phyloP scores from a whole-genome alignment of 2,888 invertebrate genomes.

The Synergus laeviventris region DNA sequence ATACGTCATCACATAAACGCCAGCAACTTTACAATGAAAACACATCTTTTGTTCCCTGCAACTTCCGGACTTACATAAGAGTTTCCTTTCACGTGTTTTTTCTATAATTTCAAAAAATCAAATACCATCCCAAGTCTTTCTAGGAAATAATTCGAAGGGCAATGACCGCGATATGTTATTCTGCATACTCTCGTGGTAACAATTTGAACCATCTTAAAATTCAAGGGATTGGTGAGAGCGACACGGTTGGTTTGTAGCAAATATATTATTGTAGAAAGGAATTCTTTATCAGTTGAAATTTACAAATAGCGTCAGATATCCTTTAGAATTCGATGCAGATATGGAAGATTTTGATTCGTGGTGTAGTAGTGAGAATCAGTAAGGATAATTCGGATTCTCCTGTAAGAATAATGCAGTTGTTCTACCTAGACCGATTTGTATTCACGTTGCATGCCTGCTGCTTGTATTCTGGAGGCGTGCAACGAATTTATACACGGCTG shows the following conservation, averaged over 20 bases:
- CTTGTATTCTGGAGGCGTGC: constrained; percentile 46
- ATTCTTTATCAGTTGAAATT: neutral
- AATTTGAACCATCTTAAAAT: neutral
- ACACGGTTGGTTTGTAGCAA: neutral
- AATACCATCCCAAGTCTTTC: neutral
- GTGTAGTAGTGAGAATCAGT: neutral
- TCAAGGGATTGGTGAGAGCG: neutral
- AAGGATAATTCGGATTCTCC: constrained; percentile 22
- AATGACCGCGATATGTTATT: neutral
- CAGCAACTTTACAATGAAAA: neutral
- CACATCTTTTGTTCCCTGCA: neutral
- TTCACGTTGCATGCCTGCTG: constrained; percentile 50
- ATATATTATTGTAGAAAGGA: too few species aligned
- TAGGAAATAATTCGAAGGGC: neutral
- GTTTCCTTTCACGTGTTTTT: neutral
- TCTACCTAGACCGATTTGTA: constrained; percentile 49
- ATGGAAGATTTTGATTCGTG: neutral
- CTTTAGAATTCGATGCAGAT: constrained; percentile 2
- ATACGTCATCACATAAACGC: neutral
- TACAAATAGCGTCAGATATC: neutral
- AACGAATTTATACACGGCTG: constrained; percentile 42
- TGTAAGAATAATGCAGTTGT: constrained; percentile 30
- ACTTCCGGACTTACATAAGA: neutral
- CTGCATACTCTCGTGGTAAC: neutral
- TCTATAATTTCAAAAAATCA: too few species aligned